Conservation (phyloP, 2,797 vertebrate genomes). For the Pipistrellus pipistrellus region DNA sequence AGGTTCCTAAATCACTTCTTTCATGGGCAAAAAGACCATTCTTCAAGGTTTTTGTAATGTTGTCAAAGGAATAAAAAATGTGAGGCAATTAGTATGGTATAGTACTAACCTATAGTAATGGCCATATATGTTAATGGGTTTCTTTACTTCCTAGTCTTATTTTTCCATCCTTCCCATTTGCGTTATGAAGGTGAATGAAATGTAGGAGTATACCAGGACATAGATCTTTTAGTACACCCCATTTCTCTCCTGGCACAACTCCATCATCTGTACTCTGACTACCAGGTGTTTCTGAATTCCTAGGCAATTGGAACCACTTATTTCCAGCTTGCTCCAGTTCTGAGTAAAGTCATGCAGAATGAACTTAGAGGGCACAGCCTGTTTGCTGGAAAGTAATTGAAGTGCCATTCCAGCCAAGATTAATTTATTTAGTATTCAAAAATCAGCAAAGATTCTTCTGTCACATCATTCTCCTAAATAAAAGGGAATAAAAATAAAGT, state of each 20-base stretch:
- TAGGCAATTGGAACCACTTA: not conserved
- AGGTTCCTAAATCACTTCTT: not conserved
- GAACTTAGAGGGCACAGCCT: slow-evolving; percentile 76
- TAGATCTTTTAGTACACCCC: not conserved
- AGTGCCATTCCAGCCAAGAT: slow-evolving; percentile 85
- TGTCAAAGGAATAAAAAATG: not conserved
- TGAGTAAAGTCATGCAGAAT: slow-evolving; percentile 61
- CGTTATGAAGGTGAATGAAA: not conserved
- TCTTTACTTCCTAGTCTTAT: not conserved
- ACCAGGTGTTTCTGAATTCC: not conserved
- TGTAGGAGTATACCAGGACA: not conserved
- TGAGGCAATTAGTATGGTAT: not conserved
- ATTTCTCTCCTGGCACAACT: not conserved
- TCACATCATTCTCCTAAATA: slow-evolving; percentile 86
- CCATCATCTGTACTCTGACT: not conserved
- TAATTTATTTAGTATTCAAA: slow-evolving; percentile 89
- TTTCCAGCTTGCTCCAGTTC: slow-evolving; percentile 7
- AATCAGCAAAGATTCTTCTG: slow-evolving; percentile 86
- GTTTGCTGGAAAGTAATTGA: slow-evolving; percentile 82
- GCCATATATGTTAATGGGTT: not conserved
- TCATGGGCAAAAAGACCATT: not conserved
- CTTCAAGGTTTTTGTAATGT: not conserved
- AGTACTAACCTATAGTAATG: no score
- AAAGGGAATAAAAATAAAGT: slow-evolving; percentile 84
- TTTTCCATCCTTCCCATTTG: not conserved